Base-by-base conservation (phyloP, 2,113 vertebrate species). In the Colistium nudipinnis region DNA sequence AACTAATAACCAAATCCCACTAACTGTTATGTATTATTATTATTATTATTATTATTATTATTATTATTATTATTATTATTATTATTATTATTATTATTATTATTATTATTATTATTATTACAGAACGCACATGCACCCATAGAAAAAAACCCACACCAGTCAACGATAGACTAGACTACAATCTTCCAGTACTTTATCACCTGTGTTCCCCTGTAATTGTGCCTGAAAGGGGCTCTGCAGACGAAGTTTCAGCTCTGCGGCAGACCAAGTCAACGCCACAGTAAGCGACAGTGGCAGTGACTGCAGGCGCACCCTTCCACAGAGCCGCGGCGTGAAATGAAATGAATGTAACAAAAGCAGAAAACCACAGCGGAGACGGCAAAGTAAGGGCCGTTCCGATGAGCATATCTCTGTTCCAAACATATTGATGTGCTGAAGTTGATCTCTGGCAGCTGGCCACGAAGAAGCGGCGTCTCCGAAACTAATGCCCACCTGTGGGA, bases 401-500 rank as follows among this genome's bases (percentile, higher is more conserved):
- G 64, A 65, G 67, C 60, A 79, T 80, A 70, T 88, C 82, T 78
- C 39, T 28, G 30, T 83, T 71, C 7, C n/a, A 54, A 62, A 68
- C 69, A 82, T 82, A 81, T 81, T 81, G 82, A 90, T 84, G 86
- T 49, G 62, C 60, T 57, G 69, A 54, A 59, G 82, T 82, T 85
- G 76, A 84, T 82, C 76, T 86, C 60, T 80, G 86, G 80, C 75
- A 87, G 76, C 9, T 28, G 49, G 70, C 83, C 76, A 78, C 19
- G 39, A 83, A 78, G 44, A 73, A 61, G 52, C 43, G 49, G 28
- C 2, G 30, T 41, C 75, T 74, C 70, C 67, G 67, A 83, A 85
- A 74, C 70, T 45, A 73, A 78, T 73, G 66, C 62, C 66, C 82
- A 88, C 84, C 82, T 87, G 74, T 77, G 79, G 82, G 74, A 75